These are phyloP conservation scores for Poeciliopsis infans DNA, from an alignment of 2,797 vertebrate species.

Conservation along the genomic window DNA sequence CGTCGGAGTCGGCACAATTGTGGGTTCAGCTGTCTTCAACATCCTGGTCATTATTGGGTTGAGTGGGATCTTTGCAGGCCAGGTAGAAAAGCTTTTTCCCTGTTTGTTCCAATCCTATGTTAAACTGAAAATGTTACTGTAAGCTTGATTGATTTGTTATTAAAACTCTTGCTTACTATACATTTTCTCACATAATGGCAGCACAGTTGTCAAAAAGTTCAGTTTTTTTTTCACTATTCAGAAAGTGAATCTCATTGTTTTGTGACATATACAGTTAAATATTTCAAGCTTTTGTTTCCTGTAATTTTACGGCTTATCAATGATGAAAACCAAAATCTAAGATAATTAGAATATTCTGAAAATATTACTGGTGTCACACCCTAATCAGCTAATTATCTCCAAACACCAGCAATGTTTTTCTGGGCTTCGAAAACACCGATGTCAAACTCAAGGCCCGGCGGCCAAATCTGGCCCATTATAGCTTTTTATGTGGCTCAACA, in stretches of 20 bases:
- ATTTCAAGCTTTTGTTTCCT: neutral
- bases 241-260: neutral
- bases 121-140: neutral
- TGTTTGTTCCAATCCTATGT: neutral
- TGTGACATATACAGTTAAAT: neutral
- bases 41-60: conserved; percentile 85
- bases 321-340: neutral
- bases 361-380: neutral
- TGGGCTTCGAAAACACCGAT: neutral
- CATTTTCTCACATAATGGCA: neutral
- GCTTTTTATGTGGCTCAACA: too few species aligned
- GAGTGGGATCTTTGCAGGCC: conserved; percentile 82
- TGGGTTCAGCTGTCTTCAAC: conserved; percentile 85
- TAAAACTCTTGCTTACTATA: neutral
- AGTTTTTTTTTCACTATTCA: neutral
- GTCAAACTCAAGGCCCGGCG: too few species aligned
- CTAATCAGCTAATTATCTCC: neutral
- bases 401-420: neutral
- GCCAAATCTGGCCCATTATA: too few species aligned
- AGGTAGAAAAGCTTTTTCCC: conserved; percentile 53
- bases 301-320: neutral
- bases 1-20: conserved; percentile 83
- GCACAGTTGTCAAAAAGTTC: neutral
- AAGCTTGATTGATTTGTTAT: neutral
- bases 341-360: neutral